Conservation (phyloP, 1,140 invertebrate genomes). For the Chironomus striatipennis region DNA sequence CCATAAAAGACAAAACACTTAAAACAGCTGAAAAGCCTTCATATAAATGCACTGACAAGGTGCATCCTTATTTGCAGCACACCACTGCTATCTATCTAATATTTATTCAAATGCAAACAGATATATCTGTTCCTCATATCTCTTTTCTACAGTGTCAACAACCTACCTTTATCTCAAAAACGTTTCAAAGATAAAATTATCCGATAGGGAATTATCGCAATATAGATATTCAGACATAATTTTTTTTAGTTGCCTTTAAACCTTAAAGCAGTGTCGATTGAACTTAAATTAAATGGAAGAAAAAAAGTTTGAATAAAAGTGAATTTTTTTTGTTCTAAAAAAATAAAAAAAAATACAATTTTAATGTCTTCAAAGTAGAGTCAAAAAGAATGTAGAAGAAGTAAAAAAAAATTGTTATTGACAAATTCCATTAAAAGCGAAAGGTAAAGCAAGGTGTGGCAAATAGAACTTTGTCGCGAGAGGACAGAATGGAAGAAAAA, state of each 20-base stretch:
- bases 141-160: neutral
- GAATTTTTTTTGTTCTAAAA: neutral
- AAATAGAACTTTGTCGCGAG: too few species aligned
- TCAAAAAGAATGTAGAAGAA: neutral
- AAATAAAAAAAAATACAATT: neutral
- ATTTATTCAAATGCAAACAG: neutral
- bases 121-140: slow-evolving; percentile 5
- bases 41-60: too few species aligned
- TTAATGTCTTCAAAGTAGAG: neutral
- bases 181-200: slow-evolving; percentile 9
- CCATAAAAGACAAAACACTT: too few species aligned
- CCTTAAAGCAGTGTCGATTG: slow-evolving; percentile 11
- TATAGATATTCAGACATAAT: slow-evolving; percentile 8
- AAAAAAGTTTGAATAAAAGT: neutral
- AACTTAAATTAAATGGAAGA: neutral
- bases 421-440: too few species aligned
- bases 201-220: slow-evolving; percentile 10
- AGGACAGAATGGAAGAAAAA: too few species aligned
- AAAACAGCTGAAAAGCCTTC: too few species aligned
- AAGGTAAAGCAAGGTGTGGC: too few species aligned
- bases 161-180: slow-evolving; percentile 8
- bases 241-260: slow-evolving; percentile 12
- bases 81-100: neutral
- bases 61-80: too few species aligned
- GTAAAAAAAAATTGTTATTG: too few species aligned